These are phyloP conservation scores for Synanthedon myopaeformis DNA, from an alignment of 2,888 invertebrate species.

Conservation along the genomic window DNA sequence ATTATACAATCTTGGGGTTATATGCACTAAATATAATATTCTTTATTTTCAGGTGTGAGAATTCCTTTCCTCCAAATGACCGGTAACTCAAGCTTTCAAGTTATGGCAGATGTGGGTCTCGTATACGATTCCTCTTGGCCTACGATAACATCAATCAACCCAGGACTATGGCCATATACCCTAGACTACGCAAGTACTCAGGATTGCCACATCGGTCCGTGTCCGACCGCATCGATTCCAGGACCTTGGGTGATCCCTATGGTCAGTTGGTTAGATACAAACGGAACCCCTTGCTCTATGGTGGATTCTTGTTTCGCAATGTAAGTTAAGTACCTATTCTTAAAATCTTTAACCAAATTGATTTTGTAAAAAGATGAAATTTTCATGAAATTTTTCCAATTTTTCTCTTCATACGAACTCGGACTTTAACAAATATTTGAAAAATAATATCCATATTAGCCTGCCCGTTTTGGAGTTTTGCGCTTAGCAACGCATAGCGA, in stretches of 20 bases:
- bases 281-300: constrained; percentile 65
- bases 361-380: too few relatives aligned
- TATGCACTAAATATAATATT: background rate
- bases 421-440: too few relatives aligned
- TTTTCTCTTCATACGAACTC: too few relatives aligned
- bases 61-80: constrained; percentile 69
- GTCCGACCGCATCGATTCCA: constrained; percentile 68
- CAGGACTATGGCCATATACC: constrained; percentile 77
- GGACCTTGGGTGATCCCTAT: constrained; percentile 78
- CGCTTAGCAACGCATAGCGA: too few relatives aligned
- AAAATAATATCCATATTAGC: too few relatives aligned
- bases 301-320: constrained; percentile 60
- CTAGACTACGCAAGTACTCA: constrained; percentile 70
- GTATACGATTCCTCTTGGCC: constrained; percentile 75
- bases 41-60: constrained; percentile 43
- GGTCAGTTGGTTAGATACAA: constrained; percentile 60
- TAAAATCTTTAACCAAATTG: too few relatives aligned
- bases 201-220: constrained; percentile 67
- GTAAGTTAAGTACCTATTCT: constrained; percentile 33
- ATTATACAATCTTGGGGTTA: background rate
- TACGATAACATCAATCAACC: constrained; percentile 38
- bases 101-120: constrained; percentile 60
- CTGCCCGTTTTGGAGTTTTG: too few relatives aligned
- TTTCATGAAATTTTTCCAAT: too few relatives aligned
- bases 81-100: constrained; percentile 70